Percentiles rank a stretch among this genome's conserved stretches.
These are phyloP conservation scores for Tylochromis polylepis DNA, from an alignment of 2,113 vertebrate genomes.

Conservation along the genomic window DNA sequence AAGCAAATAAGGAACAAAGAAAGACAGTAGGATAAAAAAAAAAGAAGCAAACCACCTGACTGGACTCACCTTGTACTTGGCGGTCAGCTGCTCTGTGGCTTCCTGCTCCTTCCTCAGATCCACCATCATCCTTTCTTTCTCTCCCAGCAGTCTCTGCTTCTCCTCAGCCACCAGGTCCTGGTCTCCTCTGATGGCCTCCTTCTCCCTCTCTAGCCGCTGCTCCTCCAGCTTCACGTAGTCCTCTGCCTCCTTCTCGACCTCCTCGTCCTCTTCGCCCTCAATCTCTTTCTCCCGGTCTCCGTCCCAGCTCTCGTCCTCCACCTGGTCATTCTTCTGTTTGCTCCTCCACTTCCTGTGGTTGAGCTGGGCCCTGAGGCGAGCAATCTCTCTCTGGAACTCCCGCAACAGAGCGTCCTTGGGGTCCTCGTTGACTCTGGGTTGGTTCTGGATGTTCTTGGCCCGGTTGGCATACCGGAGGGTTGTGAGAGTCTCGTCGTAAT, in stretches of 20 bases:
- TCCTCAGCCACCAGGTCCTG: conserved; percentile 88
- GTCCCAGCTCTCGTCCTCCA: conserved; percentile 70
- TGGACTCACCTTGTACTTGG: conserved; percentile 88
- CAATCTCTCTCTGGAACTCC: conserved; percentile 93
- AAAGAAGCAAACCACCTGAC: not conserved
- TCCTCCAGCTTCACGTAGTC: conserved; percentile 90
- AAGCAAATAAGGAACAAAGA: not conserved
- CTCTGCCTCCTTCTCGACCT: conserved; percentile 76
- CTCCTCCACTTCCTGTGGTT: conserved; percentile 79
- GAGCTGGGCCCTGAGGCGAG: conserved; percentile 90
- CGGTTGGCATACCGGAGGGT: conserved; percentile 94
- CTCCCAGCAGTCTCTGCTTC: conserved; percentile 90
- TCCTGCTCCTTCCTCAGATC: conserved; percentile 90
- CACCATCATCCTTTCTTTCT: conserved; percentile 97
- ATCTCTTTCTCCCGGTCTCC: conserved; percentile 53
- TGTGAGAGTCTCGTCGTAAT: conserved; percentile 92
- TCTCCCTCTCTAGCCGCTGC: conserved; percentile 89
- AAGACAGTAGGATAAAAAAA: not conserved
- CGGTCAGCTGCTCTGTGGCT: conserved; percentile 87
- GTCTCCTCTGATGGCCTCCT: conserved; percentile 89
- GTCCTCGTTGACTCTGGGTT: conserved; percentile 93
- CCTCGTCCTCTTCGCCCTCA: conserved; percentile 68
- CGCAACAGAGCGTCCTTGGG: conserved; percentile 93
- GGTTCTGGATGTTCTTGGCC: conserved; percentile 98
- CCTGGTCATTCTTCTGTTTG: conserved; percentile 79